These are phyloP conservation scores for Drosophila peninsularis DNA, from an alignment of 2,888 invertebrate genomes.

Conservation along the genomic window DNA sequence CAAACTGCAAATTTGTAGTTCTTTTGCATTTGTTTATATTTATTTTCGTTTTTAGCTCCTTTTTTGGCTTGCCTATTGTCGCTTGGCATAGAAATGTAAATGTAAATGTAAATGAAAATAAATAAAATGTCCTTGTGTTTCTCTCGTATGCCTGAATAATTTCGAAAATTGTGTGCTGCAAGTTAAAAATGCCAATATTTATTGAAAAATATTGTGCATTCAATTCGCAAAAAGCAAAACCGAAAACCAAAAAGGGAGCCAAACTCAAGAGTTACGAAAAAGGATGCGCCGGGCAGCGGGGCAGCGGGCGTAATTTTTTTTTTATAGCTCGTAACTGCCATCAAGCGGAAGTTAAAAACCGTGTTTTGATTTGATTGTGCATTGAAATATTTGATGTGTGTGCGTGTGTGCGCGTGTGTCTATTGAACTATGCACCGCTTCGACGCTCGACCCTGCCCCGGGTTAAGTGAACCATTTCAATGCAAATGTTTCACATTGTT, in stretches of 20 bases:
- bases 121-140: conserved; percentile 60
- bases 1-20: conserved; percentile 18
- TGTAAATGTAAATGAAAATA: conserved; percentile 43
- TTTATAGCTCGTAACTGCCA: conserved; percentile 67
- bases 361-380: conserved; percentile 79
- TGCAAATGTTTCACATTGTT: conserved; percentile 71
- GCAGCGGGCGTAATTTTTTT: not conserved
- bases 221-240: conserved; percentile 14
- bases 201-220: conserved; percentile 65
- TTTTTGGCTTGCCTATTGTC: conserved; percentile 37
- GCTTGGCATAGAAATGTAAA: conserved; percentile 39
- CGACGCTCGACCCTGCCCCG: not conserved
- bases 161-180: conserved; percentile 63
- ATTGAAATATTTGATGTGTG: conserved; percentile 54
- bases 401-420: conserved; percentile 15
- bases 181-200: conserved; percentile 74
- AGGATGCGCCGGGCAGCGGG: conserved; percentile 5
- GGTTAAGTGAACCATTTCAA: conserved; percentile 52
- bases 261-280: conserved; percentile 21
- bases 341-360: conserved; percentile 78
- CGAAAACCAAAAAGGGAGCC: conserved; percentile 22
- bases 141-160: conserved; percentile 71
- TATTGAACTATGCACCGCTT: conserved; percentile 25
- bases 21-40: conserved; percentile 10
- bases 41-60: conserved; percentile 3